A percentile compares a stretch with the other conserved stretches of the same genome.
Conservation (phyloP, 2,888 invertebrate species). For the Ennomos fuscantarius region DNA sequence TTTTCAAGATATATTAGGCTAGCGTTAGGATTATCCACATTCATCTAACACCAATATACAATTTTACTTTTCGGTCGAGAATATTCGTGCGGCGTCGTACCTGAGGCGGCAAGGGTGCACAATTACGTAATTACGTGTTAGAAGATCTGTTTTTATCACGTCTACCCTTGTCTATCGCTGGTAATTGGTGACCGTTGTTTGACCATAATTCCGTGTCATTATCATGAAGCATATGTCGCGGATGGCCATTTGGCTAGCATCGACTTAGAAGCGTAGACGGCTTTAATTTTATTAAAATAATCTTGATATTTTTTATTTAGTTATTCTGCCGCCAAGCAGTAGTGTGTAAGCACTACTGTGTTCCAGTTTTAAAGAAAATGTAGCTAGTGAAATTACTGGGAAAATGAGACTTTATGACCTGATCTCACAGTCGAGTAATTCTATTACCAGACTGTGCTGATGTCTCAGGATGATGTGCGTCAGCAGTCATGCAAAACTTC, state of each 20-base stretch:
- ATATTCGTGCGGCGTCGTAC: conserved; percentile 81
- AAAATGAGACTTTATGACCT: too few species aligned
- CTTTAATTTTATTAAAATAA: background rate
- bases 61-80: conserved; percentile 74
- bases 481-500: too few species aligned
- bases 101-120: conserved; percentile 74
- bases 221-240: conserved; percentile 57
- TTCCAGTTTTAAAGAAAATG: too few species aligned
- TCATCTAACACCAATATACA: conserved; percentile 44
- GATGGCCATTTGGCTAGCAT: conserved; percentile 31
- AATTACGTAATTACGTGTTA: conserved; percentile 85
- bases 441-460: too few species aligned
- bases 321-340: too few species aligned
- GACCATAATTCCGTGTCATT: conserved; percentile 72
- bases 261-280: conserved; percentile 8
- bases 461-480: too few species aligned
- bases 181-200: conserved; percentile 80
- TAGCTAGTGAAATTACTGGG: too few species aligned
- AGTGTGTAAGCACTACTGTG: too few species aligned
- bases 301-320: too few species aligned
- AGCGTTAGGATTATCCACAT: conserved; percentile 43
- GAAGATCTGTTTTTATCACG: conserved; percentile 85
- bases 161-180: conserved; percentile 83
- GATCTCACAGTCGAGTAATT: too few species aligned
- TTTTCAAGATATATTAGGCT: too few species aligned